Conservation (phyloP, 2,113 vertebrate genomes). For the Notiomystis cincta region DNA sequence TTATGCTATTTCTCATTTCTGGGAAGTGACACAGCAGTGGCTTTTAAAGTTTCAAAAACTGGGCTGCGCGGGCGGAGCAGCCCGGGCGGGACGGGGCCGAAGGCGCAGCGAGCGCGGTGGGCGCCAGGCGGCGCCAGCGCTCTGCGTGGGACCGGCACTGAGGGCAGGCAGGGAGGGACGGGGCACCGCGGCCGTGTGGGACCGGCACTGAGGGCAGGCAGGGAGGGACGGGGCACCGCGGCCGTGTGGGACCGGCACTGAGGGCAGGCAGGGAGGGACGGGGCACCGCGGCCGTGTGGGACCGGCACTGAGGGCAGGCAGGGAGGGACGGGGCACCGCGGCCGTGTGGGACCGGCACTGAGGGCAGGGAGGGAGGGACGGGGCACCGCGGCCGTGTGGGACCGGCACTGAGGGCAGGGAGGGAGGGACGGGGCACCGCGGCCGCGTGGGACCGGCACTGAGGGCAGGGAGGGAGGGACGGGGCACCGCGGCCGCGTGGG, state of each 20-base stretch:
- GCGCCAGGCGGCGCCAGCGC: background rate
- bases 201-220: no score
- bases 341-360: no score
- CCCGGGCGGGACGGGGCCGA: no score
- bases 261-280: background rate
- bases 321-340: no score
- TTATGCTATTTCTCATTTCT: background rate
- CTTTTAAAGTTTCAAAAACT: background rate
- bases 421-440: background rate
- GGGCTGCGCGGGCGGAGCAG: background rate
- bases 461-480: fast-evolving
- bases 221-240: no score
- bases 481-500: background rate
- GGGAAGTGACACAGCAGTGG: background rate
- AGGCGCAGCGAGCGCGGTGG: background rate
- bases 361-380: background rate
- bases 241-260: no score
- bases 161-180: background rate
- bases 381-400: background rate
- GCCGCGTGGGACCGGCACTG: no score
- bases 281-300: background rate
- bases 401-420: background rate
- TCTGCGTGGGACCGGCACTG: no score
- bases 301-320: no score
- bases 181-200: background rate